These are phyloP conservation scores for Antheraea yamamai DNA, from an alignment of 2,888 invertebrate genomes.

Conservation along the genomic window DNA sequence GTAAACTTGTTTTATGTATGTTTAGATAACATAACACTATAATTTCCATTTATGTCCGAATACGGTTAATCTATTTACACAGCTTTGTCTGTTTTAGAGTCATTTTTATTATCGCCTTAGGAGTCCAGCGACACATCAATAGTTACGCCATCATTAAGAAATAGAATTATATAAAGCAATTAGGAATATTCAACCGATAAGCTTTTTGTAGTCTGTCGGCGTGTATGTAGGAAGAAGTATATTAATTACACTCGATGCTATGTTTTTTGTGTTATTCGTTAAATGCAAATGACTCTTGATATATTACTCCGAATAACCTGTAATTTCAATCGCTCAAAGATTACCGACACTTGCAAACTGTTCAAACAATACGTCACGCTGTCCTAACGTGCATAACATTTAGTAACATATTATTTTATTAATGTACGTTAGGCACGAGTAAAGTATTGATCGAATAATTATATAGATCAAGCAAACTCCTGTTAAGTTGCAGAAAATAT, in stretches of 20 bases:
- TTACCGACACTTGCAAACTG: too few relatives aligned
- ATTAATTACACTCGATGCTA: not conserved
- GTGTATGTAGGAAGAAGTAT: not conserved
- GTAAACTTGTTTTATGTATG: not conserved
- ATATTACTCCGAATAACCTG: not conserved
- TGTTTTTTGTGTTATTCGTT: not conserved
- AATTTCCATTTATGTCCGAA: not conserved
- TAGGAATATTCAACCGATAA: not conserved
- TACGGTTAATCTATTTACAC: not conserved
- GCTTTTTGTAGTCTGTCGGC: not conserved
- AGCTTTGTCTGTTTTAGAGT: not conserved
- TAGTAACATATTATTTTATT: too few relatives aligned
- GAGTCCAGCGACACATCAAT: not conserved
- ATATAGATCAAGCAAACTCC: too few relatives aligned
- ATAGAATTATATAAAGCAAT: not conserved
- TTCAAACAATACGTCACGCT: too few relatives aligned
- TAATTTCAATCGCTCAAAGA: not conserved
- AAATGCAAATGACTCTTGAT: not conserved
- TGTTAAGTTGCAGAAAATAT: too few relatives aligned
- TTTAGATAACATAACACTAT: not conserved
- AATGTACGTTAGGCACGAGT: too few relatives aligned
- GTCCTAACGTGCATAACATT: too few relatives aligned
- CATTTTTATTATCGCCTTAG: not conserved
- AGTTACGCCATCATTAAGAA: not conserved
- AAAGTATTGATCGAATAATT: too few relatives aligned